These are phyloP conservation scores for Heliconius hermathena DNA, from an alignment of 1,140 invertebrate species.

Conservation along the genomic window DNA sequence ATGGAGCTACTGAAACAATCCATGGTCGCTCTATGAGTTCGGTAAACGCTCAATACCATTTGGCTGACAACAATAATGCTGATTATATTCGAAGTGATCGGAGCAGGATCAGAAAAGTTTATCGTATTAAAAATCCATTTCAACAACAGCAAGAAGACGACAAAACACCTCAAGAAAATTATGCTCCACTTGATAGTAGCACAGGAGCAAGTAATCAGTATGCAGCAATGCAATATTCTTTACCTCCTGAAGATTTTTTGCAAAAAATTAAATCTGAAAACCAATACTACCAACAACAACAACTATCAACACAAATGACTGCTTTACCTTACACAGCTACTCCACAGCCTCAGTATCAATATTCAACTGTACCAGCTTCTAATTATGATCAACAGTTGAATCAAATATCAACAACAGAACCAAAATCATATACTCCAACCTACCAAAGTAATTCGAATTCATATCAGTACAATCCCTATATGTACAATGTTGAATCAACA, in stretches of 20 bases:
- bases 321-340: conserved; percentile 66
- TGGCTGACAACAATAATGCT: conserved; percentile 61
- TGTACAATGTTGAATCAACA: conserved; percentile 51
- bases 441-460: conserved; percentile 58
- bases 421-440: conserved; percentile 56
- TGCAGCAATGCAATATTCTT: conserved; percentile 72
- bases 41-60: conserved; percentile 61
- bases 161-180: conserved; percentile 45
- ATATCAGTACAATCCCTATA: conserved; percentile 61
- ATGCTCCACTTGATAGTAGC: conserved; percentile 61
- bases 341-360: conserved; percentile 69
- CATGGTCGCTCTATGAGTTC: conserved; percentile 61
- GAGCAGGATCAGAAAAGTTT: conserved; percentile 63
- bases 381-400: conserved; percentile 64
- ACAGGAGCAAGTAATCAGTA: conserved; percentile 77
- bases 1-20: conserved; percentile 58
- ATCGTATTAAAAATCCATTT: conserved; percentile 75
- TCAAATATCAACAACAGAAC: conserved; percentile 57
- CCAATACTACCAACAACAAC: conserved; percentile 61
- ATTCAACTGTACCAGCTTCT: conserved; percentile 58
- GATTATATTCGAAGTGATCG: conserved; percentile 59
- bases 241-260: conserved; percentile 78
- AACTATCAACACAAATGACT: conserved; percentile 61
- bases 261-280: conserved; percentile 71
- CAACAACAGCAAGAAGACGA: conserved; percentile 57